These are phyloP conservation scores for Hypotaenidia philippensis DNA, from an alignment of 2,797 vertebrate species.

Conservation along the genomic window DNA sequence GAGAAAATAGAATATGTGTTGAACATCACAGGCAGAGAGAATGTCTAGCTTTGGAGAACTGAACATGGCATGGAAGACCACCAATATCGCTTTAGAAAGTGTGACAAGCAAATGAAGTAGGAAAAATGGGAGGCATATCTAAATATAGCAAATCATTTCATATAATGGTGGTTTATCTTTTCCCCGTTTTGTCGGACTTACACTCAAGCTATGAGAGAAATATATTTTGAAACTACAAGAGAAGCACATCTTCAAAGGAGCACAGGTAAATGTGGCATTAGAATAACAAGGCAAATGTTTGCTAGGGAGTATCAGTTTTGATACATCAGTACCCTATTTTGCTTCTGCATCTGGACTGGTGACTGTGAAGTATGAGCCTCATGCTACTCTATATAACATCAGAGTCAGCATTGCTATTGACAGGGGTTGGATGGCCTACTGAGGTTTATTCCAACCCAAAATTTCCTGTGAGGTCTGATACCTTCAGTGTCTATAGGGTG, in stretches of 20 bases:
- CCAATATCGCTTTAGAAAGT: background rate
- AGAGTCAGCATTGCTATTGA: background rate
- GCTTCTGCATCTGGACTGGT: background rate
- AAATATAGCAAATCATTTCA: background rate
- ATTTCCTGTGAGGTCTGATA: background rate
- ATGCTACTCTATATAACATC: background rate
- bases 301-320: background rate
- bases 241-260: background rate
- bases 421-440: background rate
- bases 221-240: background rate
- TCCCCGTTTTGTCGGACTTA: fast-evolving
- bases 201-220: background rate
- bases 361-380: background rate
- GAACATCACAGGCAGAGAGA: background rate
- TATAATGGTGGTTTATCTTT: background rate
- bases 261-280: background rate
- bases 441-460: background rate
- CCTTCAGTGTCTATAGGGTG: background rate
- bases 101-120: background rate
- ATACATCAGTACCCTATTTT: background rate
- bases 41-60: background rate
- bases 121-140: background rate
- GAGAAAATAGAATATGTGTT: background rate
- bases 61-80: background rate
- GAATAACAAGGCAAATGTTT: background rate